A percentile compares a stretch with the other conserved stretches of the same genome.
Conservation (phyloP, 2,888 invertebrate genomes). For the Pollenia griseotomentosa region DNA sequence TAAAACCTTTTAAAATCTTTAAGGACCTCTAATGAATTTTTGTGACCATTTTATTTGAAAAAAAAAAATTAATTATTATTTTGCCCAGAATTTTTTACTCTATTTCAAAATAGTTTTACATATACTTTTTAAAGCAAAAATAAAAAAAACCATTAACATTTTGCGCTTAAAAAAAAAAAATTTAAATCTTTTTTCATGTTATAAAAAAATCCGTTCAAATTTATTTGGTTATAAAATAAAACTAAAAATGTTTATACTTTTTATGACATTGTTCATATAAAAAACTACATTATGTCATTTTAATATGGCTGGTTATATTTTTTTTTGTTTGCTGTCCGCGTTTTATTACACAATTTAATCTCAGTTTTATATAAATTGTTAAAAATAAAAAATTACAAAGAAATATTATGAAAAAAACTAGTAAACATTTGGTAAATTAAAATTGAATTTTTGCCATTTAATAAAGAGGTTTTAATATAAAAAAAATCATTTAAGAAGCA, state of each 20-base stretch:
- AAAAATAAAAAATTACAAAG: not conserved
- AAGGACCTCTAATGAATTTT: too few relatives aligned
- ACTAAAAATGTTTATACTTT: not conserved
- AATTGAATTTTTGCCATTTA: not conserved
- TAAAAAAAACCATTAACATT: not conserved
- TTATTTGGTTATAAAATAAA: slow-evolving; percentile 16
- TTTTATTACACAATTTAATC: not conserved
- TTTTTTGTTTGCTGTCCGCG: not conserved
- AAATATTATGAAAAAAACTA: not conserved
- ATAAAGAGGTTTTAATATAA: not conserved
- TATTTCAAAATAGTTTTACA: not conserved
- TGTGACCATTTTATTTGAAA: not conserved
- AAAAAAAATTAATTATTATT: not conserved
- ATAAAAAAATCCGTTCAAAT: slow-evolving; percentile 19
- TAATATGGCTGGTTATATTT: not conserved
- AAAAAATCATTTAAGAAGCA: too few relatives aligned
- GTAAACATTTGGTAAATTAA: slow-evolving; percentile 6
- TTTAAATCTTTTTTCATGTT: not conserved
- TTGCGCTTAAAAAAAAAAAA: not conserved
- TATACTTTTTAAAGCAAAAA: not conserved
- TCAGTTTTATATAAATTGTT: not conserved
- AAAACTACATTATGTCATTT: slow-evolving; percentile 28
- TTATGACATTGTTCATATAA: not conserved
- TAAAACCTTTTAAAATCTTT: too few relatives aligned
- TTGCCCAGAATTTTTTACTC: not conserved